Conservation (phyloP, 2,113 vertebrate species). For the Neodon shergylaensis region DNA sequence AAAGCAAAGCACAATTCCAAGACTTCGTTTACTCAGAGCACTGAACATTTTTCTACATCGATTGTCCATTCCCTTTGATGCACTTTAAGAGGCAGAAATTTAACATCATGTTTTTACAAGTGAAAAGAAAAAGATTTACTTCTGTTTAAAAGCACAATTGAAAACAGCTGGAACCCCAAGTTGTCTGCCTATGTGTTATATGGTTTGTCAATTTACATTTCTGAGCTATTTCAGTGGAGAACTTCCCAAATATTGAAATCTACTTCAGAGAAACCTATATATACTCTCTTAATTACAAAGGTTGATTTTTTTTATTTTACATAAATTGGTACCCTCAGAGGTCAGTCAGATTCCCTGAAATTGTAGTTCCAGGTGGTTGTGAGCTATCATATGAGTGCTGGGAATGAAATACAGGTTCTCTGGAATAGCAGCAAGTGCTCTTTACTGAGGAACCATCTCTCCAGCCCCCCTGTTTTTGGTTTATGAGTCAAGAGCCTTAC, state of each 20-base stretch:
- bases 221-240: slow-evolving; percentile 50
- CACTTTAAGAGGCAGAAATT: slow-evolving; percentile 57
- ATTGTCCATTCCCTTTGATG: slow-evolving; percentile 33
- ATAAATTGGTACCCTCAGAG: background rate
- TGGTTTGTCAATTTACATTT: slow-evolving; percentile 71
- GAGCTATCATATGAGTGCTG: background rate
- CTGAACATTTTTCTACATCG: background rate
- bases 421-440: background rate
- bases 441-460: background rate
- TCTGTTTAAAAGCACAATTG: slow-evolving; percentile 52
- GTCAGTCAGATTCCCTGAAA: background rate
- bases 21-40: background rate
- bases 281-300: slow-evolving; percentile 27
- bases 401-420: background rate
- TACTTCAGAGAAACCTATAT: slow-evolving; percentile 61
- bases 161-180: slow-evolving; percentile 59
- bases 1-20: background rate
- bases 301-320: background rate
- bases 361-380: background rate
- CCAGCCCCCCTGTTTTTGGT: background rate
- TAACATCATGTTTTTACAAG: slow-evolving; percentile 28
- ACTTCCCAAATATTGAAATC: slow-evolving; percentile 51
- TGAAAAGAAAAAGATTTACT: slow-evolving; percentile 19
- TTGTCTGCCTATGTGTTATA: slow-evolving; percentile 30
- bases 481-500: background rate